Conservation (phyloP, 1,140 invertebrate genomes). For the Eumeta japonica region DNA sequence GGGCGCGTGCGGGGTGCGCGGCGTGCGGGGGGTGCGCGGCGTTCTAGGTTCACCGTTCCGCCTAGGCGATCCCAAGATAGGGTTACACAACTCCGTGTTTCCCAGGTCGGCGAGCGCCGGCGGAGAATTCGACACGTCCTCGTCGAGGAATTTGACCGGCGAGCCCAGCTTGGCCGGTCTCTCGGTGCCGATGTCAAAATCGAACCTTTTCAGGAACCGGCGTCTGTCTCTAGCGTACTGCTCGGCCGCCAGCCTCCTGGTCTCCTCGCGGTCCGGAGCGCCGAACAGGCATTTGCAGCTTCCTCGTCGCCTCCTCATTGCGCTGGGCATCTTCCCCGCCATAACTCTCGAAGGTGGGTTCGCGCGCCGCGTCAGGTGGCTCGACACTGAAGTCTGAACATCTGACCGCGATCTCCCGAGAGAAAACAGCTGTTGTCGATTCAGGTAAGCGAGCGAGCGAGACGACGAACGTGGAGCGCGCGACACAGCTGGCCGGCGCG, state of each 20-base stretch:
- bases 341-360: conserved; percentile 9
- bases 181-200: conserved; percentile 47
- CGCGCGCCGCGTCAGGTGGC: conserved; percentile 36
- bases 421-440: conserved; percentile 52
- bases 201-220: conserved; percentile 44
- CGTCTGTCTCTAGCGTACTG: conserved; percentile 46
- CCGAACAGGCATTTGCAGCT: conserved; percentile 51
- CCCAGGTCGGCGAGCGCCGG: conserved; percentile 35
- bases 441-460: conserved; percentile 33
- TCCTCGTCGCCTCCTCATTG: conserved; percentile 35
- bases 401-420: conserved; percentile 54
- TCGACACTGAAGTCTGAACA: conserved; percentile 47
- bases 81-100: conserved; percentile 42
- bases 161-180: conserved; percentile 40
- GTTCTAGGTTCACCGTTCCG: conserved; percentile 28
- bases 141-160: conserved; percentile 45
- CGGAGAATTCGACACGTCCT: conserved; percentile 33
- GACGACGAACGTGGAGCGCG: conserved; percentile 14
- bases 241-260: conserved; percentile 39
- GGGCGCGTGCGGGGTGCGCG: conserved; percentile 32
- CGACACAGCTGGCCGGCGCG: conserved; percentile 31
- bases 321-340: conserved; percentile 33
- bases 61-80: conserved; percentile 39
- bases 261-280: conserved; percentile 45
- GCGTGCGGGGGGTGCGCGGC: conserved; percentile 38